Base-by-base conservation (phyloP, 2,113 vertebrate species). In the Pygoscelis antarcticus region DNA sequence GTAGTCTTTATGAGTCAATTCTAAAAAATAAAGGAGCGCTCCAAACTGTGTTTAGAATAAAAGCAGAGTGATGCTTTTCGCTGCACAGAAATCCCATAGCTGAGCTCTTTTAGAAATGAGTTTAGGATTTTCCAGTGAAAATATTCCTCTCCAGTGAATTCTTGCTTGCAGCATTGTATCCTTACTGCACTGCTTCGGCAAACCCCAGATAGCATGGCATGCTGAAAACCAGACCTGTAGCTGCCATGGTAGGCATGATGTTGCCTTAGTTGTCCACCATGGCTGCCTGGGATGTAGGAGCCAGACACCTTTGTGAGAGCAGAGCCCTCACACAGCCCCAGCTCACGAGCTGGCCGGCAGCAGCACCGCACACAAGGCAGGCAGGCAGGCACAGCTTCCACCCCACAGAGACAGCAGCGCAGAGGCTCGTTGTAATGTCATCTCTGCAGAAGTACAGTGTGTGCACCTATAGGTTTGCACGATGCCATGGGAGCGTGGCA, bases 1-100 rank as follows among this genome's bases (percentile, higher is more conserved):
- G 89, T 75, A 87, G 91, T 84, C 89, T 96, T 97, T 96, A 94
- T 97, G 93, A 96, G 88, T 75, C 90, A 88, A 78, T 93, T 91
- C 66, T 58, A 34, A 68, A 88, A 95, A 95, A 87, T 68, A 94
- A 96, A 93, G 71, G 75, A 87, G 77, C 22, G 9, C 58, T 80
- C 77, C 26, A 8, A 94, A 89, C 77, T 69, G 83, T 80, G 75
- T 83, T 92, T 89, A 88, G 85, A 96, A 96, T 90, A 94, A 95
- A 90, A 86, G 36, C 40, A 57, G 79, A 78, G 74, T 13, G 65
- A 90, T 92, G 76, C 42, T 80, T 96, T 96, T 64, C 57, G 40
- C 75, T 79, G 76, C 49, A 29, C 27, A 70, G 52, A 95, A 96
- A 83, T 91, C 76, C 60, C 36, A 30, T 60, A 92, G 77, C 80